phyloP scores from a whole-genome alignment of 2,113 vertebrate species.

The Oryzias curvinotus region DNA sequence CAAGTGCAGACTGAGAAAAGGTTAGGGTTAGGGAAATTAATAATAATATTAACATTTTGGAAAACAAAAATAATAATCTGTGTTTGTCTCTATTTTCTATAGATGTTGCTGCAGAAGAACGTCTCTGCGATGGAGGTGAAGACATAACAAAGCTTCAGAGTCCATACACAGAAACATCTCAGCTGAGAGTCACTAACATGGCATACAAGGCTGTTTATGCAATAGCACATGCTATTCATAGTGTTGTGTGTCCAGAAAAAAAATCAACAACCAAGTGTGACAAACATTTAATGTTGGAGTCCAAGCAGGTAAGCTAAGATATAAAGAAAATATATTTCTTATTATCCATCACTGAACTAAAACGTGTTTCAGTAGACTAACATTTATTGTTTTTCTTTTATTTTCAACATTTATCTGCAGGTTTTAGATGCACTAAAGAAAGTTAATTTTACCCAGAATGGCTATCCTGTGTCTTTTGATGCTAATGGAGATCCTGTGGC shows the following conservation, averaged over 20 bases:
- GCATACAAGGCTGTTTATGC: conserved; percentile 76
- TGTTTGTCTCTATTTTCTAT: not conserved
- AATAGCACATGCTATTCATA: conserved; percentile 70
- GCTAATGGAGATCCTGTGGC: too few relatives aligned
- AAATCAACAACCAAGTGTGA: conserved; percentile 41
- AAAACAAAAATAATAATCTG: too few relatives aligned
- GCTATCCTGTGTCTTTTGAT: too few relatives aligned
- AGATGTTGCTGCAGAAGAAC: conserved; percentile 1
- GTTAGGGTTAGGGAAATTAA: conserved; percentile 29
- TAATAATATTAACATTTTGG: too few relatives aligned
- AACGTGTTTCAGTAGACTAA: not conserved
- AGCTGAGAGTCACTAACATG: conserved; percentile 71
- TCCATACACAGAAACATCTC: conserved; percentile 69
- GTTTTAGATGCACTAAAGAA: too few relatives aligned
- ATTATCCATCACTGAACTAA: not conserved
- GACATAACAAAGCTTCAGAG: conserved; percentile 49
- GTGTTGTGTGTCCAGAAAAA: conserved; percentile 42
- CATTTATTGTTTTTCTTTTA: not conserved
- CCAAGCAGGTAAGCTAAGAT: conserved; percentile 52
- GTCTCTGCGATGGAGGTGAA: conserved; percentile 64
- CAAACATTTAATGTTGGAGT: conserved; percentile 32
- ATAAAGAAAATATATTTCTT: fast-evolving
- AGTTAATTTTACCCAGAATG: too few relatives aligned
- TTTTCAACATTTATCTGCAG: not conserved
- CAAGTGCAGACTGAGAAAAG: conserved; percentile 54